These are phyloP conservation scores for Cryptocephalus moraei DNA, from an alignment of 2,888 invertebrate species.

Conservation along the genomic window DNA sequence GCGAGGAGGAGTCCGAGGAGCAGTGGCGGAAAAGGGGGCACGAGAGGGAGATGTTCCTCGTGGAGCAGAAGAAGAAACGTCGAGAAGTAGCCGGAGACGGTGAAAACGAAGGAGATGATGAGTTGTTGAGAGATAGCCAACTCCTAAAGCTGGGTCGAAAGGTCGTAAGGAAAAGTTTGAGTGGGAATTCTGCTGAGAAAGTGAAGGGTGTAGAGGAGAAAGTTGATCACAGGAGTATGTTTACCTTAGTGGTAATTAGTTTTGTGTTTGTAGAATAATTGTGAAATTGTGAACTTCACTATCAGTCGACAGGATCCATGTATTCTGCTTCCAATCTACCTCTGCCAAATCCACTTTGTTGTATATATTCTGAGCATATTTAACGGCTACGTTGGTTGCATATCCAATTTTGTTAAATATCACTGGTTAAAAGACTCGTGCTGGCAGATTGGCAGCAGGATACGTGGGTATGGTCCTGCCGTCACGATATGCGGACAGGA, in stretches of 20 bases:
- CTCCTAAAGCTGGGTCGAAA: conserved; percentile 40
- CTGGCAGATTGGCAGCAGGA: no score
- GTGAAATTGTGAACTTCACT: no score
- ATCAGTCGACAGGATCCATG: no score
- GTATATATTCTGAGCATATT: no score
- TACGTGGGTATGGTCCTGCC: no score
- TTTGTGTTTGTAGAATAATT: no score
- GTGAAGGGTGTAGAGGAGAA: background rate
- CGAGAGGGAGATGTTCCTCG: conserved; percentile 70
- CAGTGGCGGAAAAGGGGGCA: conserved; percentile 70
- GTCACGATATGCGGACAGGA: no score
- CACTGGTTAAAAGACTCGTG: no score
- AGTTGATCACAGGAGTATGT: conserved; percentile 32
- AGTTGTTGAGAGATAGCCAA: conserved; percentile 30
- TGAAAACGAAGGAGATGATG: conserved; percentile 7
- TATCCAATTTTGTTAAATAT: no score
- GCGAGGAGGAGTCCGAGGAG: conserved; percentile 63
- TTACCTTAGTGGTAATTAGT: conserved; percentile 38
- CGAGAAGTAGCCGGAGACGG: conserved; percentile 18
- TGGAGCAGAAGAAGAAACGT: conserved; percentile 38
- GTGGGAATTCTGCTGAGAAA: conserved; percentile 16
- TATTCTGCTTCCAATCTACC: no score
- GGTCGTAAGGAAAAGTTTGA: conserved; percentile 21
- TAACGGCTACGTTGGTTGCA: no score
- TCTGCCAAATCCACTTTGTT: no score